Base-by-base conservation (phyloP, 2,888 invertebrate species). In the Himalopsyche tibetana region DNA sequence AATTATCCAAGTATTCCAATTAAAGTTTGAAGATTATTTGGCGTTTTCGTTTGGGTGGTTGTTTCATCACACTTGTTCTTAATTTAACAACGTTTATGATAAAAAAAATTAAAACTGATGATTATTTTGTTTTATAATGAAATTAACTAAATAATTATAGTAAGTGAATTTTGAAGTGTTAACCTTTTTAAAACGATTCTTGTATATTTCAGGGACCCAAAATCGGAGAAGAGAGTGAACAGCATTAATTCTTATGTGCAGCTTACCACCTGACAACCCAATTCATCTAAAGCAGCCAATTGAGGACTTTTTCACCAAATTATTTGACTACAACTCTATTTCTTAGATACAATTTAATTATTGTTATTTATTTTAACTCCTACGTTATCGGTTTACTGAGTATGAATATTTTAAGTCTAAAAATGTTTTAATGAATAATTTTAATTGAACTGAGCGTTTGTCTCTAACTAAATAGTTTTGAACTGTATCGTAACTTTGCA, bases 141-240 rank as follows among this genome's bases (percentile, higher is more conserved):
- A 28, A 28, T 28, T 28, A 28, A 28, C 28, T 28, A 28, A 28
- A 28, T 28, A 28, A 28, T 28, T 28, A 51, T 15, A 15, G 15
- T 51, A 51, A 12, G 15, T 6, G 51, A 51, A 51, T 51, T 15
- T 51, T 51, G 2, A 51, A 51, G 51, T 15, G 15, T 15, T 51
- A 51, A 51, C 51, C 51, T 12, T 51, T 51, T 15, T 28, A 9
- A 63, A 28, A 63, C 19, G 19, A 42, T 42, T 69, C 38, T 82
- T 86, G 55, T 85, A 84, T 40, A 19, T 88, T 88, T 36, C 94
- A 96, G 96, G 96, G 96, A 95, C 95, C 96, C 95, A 95, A 96
- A 95, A 91, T 93, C 93, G 95, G 96, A 96, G 96, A 96, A 96
- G 96, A 96, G 96, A 95, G 95, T 95, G 95, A 96, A 95, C 96